phyloP scores from a whole-genome alignment of 2,113 vertebrate species.

The Nerophis lumbriciformis region DNA sequence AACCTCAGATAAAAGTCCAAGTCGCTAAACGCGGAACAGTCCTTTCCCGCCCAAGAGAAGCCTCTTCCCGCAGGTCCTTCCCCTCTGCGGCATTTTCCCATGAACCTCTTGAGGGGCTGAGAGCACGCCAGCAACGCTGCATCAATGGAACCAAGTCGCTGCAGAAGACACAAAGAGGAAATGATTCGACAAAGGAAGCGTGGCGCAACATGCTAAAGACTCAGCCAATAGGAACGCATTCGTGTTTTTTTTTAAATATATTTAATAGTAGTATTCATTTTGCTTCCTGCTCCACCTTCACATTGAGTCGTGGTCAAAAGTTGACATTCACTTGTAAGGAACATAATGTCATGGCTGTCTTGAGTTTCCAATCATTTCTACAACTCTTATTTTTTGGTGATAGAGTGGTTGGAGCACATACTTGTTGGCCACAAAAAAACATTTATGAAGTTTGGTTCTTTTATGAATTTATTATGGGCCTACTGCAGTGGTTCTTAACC shows the following conservation, averaged over 20 bases:
- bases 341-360: no score
- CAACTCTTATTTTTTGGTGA: no score
- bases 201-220: background rate
- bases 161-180: constrained; percentile 41
- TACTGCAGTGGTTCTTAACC: no score
- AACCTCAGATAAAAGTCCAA: constrained; percentile 4
- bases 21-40: background rate
- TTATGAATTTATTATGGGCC: no score
- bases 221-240: background rate
- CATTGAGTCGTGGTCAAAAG: no score
- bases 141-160: constrained; percentile 21
- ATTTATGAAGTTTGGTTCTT: no score
- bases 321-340: no score
- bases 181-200: constrained; percentile 23
- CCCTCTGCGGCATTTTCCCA: constrained; percentile 39
- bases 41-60: constrained; percentile 2
- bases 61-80: constrained; percentile 32
- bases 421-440: no score
- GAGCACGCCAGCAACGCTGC: constrained; percentile 28
- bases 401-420: no score
- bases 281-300: background rate
- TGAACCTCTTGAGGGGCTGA: constrained; percentile 34
- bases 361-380: no score
- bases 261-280: no score
- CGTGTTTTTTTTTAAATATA: background rate